Evolutionary conservation across 2,113 vertebrate genomes (phyloP).

Genomic region (Gymnocephalus cernua): DNA sequence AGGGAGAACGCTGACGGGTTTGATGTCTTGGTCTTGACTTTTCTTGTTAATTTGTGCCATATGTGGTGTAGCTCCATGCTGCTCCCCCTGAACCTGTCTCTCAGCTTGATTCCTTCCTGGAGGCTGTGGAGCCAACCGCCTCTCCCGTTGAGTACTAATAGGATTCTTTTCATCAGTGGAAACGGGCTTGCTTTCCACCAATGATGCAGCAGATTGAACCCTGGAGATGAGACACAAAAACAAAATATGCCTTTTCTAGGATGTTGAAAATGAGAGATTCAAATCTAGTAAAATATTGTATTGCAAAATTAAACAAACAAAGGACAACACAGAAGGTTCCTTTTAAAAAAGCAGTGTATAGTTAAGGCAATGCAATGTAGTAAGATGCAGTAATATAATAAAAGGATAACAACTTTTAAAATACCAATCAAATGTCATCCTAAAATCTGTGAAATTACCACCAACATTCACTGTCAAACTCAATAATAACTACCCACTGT

Average conservation of each 20-base stretch:
- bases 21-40: constrained; percentile 52
- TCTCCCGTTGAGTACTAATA: constrained; percentile 49
- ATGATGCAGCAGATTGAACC: constrained; percentile 11
- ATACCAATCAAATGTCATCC: not conserved
- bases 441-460: constrained; percentile 36
- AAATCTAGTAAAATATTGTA: not conserved
- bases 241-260: not conserved
- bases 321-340: not conserved
- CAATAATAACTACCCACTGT: not conserved
- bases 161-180: constrained; percentile 43
- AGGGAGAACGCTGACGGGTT: constrained; percentile 50
- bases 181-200: not conserved
- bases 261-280: not conserved
- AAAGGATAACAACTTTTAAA: not conserved
- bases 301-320: not conserved
- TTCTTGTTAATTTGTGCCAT: constrained; percentile 37
- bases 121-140: constrained; percentile 75
- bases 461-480: constrained; percentile 3
- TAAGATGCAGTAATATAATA: not conserved
- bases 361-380: not conserved
- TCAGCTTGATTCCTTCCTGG: constrained; percentile 53
- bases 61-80: not conserved
- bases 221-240: constrained; percentile 43
- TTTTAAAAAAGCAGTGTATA: not conserved
- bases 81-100: constrained; percentile 24